A percentile compares a stretch with the other conserved stretches of the same genome.
phyloP scores from a whole-genome alignment of 2,888 invertebrate species.

The Hypsopygia costalis region DNA sequence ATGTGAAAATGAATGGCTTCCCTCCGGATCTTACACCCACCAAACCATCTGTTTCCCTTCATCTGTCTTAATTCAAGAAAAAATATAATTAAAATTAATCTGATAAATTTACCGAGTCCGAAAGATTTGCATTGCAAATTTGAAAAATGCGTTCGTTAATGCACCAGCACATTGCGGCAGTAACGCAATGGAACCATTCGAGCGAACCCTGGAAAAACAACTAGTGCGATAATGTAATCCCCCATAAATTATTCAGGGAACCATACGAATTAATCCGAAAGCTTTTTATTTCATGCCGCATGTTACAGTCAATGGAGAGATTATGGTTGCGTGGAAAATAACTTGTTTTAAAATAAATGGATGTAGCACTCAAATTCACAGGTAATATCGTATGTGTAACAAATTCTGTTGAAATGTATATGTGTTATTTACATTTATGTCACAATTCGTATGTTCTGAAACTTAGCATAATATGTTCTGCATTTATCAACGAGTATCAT shows the following conservation, averaged over 20 bases:
- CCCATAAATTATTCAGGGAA: conserved; percentile 47
- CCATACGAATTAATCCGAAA: conserved; percentile 42
- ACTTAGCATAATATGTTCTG: too few species aligned
- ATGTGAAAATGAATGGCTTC: too few species aligned
- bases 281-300: conserved; percentile 39
- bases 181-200: conserved; percentile 14
- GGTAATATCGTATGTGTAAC: neutral
- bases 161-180: neutral
- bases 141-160: neutral
- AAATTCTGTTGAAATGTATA: neutral
- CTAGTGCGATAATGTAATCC: conserved; percentile 43
- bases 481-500: too few species aligned
- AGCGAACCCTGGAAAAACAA: conserved; percentile 33
- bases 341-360: neutral
- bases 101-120: too few species aligned
- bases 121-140: neutral
- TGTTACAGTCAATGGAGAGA: conserved; percentile 12
- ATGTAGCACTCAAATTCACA: too few species aligned
- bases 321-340: neutral
- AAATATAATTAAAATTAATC: too few species aligned
- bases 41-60: too few species aligned
- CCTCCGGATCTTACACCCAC: too few species aligned
- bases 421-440: too few species aligned
- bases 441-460: too few species aligned
- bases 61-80: too few species aligned